Evolutionary conservation across 1,140 invertebrate genomes (phyloP), one percentile per base, ranked within the genome.

Genomic region (Apocrypta bakeri): DNA sequence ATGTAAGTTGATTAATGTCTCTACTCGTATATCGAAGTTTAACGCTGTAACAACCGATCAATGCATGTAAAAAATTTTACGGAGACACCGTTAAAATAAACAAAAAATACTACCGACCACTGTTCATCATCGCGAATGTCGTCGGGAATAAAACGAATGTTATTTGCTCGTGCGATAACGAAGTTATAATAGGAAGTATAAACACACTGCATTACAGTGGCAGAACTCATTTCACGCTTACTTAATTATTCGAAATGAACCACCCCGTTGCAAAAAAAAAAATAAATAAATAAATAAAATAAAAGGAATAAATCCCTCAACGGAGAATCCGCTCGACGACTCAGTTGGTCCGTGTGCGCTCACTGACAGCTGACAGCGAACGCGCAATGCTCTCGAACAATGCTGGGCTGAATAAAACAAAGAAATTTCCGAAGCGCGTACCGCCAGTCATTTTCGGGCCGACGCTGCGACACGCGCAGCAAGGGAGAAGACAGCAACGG

Each of bases 391-490:
- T 29, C 72, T 72, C 61, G 68, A 69, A 63, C 31, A 72, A 71
- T 61, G 29, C 14, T 4, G 33, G 37, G 24, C 37, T 73, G 71
- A 73, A 74, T 64, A 27, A 81, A 74, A 25, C 69, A 81, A 17
- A 9, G 69, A 63, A 78, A 78, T 48, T n/a, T 27, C 64, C 66
- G 14, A 24, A 56, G n/a, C 11, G 40, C 6, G 63, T 17, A 25
- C 31, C 25, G 71, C 14, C 71, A 63, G 42, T 63, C 78, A 80
- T 79, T 71, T 56, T 12, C 31, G 64, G 48, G 29, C 48, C 14
- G 78, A 63, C n/a, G 61, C 68, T 72, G 72, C 37, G 27, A 81
- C 33, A 48, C 56, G 71, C 71, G 56, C 69, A 21, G 48, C 14
- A 4, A 29, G 73, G 25, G 48, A 56, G 48, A 56, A 56, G 48